Evolutionary conservation across 2,113 vertebrate species (phyloP), one percentile per base, ranked within the genome.

Genomic region (Oncorhynchus gorbuscha): DNA sequence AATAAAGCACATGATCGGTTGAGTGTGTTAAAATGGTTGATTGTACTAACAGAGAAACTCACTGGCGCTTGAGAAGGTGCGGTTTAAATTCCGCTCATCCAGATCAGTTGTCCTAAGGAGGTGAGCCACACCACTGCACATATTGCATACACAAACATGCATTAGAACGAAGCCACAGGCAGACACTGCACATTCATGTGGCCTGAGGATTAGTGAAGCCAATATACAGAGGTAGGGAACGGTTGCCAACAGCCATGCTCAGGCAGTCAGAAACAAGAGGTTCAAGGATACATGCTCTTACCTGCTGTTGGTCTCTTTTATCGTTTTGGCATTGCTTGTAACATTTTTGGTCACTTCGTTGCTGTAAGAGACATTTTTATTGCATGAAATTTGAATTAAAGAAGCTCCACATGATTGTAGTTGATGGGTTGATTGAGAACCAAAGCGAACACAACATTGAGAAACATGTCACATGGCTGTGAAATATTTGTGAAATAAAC

Each of bases 111-210:
- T 9, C 1, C 28, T 83, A 48, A 88, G 85, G 0, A 28, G 32
- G 64, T 66, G 82, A 20, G 85, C 83, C 67, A 85, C 83, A 68
- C 91, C 86, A 78, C 95, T 97, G 92, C 69, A 91, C 69, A 85
- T 18, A 64, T 32, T 11, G 28, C 66, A 45, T 45, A 51, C 13
- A 79, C 58, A 82, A 26, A 83, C 22, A 70, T 11, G n/a, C 20
- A 69, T 78, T 51, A 81, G 77, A 71, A 79, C 39, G 75, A 62
- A 62, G 18, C 59, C 78, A 70, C 49, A 73, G 35, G 58, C 4
- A 18, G 66, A 73, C 69, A 76, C 69, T 81, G 39, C 39, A 45
- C 39, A 45, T 45, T 45, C 35, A 75, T 70, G 64, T 79, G 66
- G 74, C 81, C 16, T 30, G 51, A 55, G 4, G 39, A 45, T 45